These are phyloP conservation scores for Philhelius pedissequus DNA, from an alignment of 2,888 invertebrate species.

Conservation along the genomic window DNA sequence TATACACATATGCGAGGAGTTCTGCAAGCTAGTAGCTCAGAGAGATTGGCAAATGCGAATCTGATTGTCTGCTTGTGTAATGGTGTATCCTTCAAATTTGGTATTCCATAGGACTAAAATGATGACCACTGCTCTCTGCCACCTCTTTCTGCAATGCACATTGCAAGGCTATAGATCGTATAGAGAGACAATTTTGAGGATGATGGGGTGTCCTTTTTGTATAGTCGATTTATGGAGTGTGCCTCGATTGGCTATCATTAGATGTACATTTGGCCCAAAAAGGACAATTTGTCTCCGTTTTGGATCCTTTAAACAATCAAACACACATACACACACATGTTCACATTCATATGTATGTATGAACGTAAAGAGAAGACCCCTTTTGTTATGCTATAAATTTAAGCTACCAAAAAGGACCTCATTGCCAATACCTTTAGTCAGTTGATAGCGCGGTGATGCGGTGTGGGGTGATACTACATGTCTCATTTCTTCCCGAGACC, in stretches of 20 bases:
- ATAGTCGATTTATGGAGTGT: slow-evolving; percentile 66
- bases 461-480: background rate
- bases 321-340: background rate
- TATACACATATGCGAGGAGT: background rate
- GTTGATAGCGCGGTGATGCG: slow-evolving; percentile 11
- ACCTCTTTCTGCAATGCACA: slow-evolving; percentile 7
- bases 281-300: slow-evolving; percentile 68
- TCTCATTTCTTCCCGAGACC: slow-evolving; percentile 4
- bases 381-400: slow-evolving; percentile 60
- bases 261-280: slow-evolving; percentile 68
- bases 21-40: background rate
- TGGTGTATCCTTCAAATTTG: slow-evolving; percentile 54
- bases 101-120: slow-evolving; percentile 40
- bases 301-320: slow-evolving; percentile 62
- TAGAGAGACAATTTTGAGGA: background rate
- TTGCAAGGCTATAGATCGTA: background rate
- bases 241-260: slow-evolving; percentile 69
- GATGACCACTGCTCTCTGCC: slow-evolving; percentile 40
- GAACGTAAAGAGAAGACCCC: slow-evolving; percentile 26
- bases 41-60: slow-evolving; percentile 65
- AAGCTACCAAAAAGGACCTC: slow-evolving; percentile 51
- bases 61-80: slow-evolving; percentile 52
- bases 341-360: background rate
- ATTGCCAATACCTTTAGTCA: slow-evolving; percentile 63
- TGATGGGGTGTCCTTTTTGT: slow-evolving; percentile 13